phyloP scores from a whole-genome alignment of 2,113 vertebrate genomes.

The Ophiodon elongatus region DNA sequence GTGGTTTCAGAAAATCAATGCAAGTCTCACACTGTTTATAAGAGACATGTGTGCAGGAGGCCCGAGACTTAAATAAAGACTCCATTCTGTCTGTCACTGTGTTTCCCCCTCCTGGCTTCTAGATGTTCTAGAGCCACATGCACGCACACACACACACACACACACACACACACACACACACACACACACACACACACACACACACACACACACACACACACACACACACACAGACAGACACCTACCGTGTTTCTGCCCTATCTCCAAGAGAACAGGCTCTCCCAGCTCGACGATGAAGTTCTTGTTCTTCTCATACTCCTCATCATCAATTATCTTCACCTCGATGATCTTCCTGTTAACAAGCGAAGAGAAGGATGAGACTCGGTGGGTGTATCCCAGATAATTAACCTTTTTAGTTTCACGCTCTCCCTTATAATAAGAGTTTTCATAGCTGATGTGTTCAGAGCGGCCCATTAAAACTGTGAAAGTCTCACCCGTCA shows the following conservation, averaged over 20 bases:
- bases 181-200: conserved; percentile 47
- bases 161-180: not conserved
- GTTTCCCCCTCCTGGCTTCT: not conserved
- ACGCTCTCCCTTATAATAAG: not conserved
- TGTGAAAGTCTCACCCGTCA: not conserved
- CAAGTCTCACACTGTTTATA: conserved; percentile 21
- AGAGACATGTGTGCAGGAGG: conserved; percentile 4
- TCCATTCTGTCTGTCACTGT: conserved; percentile 8
- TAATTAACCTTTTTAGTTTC: conserved; percentile 15
- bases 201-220: not conserved
- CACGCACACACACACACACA: not conserved
- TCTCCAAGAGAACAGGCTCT: conserved; percentile 84
- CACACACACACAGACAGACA: not conserved
- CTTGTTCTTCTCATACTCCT: conserved; percentile 87
- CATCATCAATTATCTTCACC: conserved; percentile 86
- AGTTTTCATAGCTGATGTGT: not conserved
- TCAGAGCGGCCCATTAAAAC: conserved; percentile 23
- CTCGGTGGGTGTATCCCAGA: not conserved
- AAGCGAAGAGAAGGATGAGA: not conserved
- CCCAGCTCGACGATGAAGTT: conserved; percentile 84
- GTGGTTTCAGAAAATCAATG: conserved; percentile 36
- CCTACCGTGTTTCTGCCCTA: conserved; percentile 84
- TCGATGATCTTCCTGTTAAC: conserved; percentile 84
- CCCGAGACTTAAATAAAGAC: conserved; percentile 28
- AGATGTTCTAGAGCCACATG: not conserved